Conservation (phyloP, 2,888 invertebrate genomes). For the Hofmannophila pseudospretella region DNA sequence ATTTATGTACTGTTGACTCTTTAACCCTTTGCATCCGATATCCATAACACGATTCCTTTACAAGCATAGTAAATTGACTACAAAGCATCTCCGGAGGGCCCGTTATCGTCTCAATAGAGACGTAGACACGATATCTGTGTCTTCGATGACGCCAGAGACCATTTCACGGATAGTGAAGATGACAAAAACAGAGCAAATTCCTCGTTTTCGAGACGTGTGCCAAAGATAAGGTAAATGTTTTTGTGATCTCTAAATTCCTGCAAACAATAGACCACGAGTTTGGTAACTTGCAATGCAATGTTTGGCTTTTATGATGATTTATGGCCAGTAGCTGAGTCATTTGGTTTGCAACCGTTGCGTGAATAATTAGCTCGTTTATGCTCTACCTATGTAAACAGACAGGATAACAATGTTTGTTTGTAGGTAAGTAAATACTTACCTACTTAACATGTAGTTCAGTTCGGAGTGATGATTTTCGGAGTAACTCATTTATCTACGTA, state of each 20-base stretch:
- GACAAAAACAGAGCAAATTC: constrained; percentile 42
- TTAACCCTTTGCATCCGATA: background rate
- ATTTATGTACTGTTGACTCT: background rate
- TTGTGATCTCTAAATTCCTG: constrained; percentile 31
- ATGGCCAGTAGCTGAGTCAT: constrained; percentile 4
- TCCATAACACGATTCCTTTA: background rate
- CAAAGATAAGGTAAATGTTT: constrained; percentile 35
- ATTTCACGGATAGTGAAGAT: constrained; percentile 30
- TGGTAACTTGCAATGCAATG: constrained; percentile 7
- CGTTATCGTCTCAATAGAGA: constrained; percentile 40
- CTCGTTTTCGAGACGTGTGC: constrained; percentile 22
- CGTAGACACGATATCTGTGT: constrained; percentile 32
- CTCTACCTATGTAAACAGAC: too few relatives aligned
- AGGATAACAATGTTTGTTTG: too few relatives aligned
- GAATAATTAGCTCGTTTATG: constrained; percentile 6
- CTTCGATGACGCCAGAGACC: constrained; percentile 31
- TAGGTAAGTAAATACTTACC: too few relatives aligned
- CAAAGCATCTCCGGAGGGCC: constrained; percentile 23
- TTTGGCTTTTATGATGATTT: constrained; percentile 12
- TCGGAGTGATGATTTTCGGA: too few relatives aligned
- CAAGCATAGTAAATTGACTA: constrained; percentile 23
- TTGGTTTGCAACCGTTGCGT: constrained; percentile 7
- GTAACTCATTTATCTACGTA: too few relatives aligned
- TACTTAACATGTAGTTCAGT: too few relatives aligned
- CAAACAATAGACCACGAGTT: constrained; percentile 15